These are phyloP conservation scores for Hippotragus niger DNA, from an alignment of 2,113 vertebrate species.

Conservation along the genomic window DNA sequence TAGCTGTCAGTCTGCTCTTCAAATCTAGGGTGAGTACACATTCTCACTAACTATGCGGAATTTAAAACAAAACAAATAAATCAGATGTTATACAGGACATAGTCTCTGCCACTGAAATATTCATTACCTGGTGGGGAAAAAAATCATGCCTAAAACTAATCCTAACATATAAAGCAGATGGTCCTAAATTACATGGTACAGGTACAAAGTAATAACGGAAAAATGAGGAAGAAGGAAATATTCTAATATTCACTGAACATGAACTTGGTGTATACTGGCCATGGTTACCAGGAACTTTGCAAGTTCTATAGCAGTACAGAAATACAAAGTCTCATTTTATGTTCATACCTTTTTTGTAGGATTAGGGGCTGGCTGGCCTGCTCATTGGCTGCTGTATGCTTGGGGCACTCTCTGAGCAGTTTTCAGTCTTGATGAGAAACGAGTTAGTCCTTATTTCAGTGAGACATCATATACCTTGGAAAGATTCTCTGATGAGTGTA, in stretches of 20 bases:
- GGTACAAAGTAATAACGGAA: background rate
- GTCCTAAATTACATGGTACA: background rate
- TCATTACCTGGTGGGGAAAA: background rate
- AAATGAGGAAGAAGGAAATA: background rate
- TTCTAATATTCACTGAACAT: background rate
- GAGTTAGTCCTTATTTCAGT: background rate
- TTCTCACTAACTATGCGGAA: background rate
- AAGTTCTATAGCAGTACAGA: background rate
- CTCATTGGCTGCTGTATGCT: background rate
- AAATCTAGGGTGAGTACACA: background rate
- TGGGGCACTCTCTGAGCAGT: background rate
- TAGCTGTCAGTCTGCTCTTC: background rate
- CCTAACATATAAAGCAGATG: background rate
- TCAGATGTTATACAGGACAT: background rate
- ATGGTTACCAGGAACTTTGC: background rate
- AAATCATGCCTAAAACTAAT: background rate
- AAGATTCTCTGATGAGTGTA: background rate
- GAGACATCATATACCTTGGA: background rate
- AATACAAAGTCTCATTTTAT: background rate
- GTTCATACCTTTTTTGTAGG: background rate
- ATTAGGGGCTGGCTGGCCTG: background rate
- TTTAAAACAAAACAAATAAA: constrained; percentile 24
- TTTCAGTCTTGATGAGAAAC: background rate
- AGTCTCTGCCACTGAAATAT: background rate
- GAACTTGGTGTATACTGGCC: background rate